phyloP scores from a whole-genome alignment of 2,113 vertebrate genomes.

The Colossoma macropomum region DNA sequence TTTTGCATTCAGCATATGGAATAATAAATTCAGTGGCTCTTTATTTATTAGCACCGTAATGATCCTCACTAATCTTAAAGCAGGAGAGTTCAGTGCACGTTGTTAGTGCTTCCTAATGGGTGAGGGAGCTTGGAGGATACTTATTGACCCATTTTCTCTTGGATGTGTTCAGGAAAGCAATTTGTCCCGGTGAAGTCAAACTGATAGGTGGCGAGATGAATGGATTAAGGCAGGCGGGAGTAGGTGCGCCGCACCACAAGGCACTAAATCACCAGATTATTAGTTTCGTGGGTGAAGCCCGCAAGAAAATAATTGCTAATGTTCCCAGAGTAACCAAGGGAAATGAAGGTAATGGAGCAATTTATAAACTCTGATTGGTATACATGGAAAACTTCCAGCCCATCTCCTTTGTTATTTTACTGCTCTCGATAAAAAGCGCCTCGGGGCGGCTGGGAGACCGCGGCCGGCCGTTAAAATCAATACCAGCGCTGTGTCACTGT shows the following conservation, averaged over 20 bases:
- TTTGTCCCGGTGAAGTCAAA: constrained; percentile 83
- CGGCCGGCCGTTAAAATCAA: constrained; percentile 77
- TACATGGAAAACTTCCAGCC: constrained; percentile 84
- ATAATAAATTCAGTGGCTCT: constrained; percentile 27
- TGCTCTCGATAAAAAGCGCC: constrained; percentile 78
- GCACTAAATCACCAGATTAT: constrained; percentile 86
- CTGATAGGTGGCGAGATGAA: constrained; percentile 85
- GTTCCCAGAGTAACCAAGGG: constrained; percentile 84
- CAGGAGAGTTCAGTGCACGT: constrained; percentile 60
- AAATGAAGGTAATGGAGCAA: constrained; percentile 87
- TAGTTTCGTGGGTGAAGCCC: constrained; percentile 83
- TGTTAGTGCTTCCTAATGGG: constrained; percentile 75
- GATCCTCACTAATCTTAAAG: constrained; percentile 39
- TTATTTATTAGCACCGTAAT: constrained; percentile 43
- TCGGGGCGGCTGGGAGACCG: constrained; percentile 69
- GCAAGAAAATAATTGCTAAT: constrained; percentile 86
- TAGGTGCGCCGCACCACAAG: constrained; percentile 74
- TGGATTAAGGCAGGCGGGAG: constrained; percentile 76
- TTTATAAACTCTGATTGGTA: constrained; percentile 88
- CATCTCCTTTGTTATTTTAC: constrained; percentile 82
- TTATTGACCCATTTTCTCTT: constrained; percentile 82
- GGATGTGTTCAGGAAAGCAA: constrained; percentile 74
- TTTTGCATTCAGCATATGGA: constrained; percentile 23
- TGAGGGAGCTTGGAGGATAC: constrained; percentile 69
- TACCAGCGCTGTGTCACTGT: constrained; percentile 71